Conservation (phyloP, 2,113 vertebrate genomes). For the Bothrops jararaca region DNA sequence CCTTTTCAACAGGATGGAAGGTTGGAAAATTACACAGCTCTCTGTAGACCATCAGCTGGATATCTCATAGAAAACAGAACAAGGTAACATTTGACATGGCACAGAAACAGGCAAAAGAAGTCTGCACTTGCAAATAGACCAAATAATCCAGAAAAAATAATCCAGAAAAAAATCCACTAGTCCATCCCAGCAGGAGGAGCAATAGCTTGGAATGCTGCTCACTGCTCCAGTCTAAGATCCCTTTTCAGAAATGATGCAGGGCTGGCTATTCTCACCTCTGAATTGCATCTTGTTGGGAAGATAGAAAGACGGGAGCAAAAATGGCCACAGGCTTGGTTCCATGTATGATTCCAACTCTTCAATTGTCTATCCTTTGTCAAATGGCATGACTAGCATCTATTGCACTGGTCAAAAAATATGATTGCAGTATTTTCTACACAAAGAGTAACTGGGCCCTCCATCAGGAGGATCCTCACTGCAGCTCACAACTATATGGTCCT, state of each 20-base stretch:
- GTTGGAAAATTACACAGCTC: background rate
- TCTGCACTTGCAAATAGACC: background rate
- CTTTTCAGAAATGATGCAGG: background rate
- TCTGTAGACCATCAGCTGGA: background rate
- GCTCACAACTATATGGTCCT: background rate
- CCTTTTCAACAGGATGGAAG: background rate
- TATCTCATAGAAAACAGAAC: background rate
- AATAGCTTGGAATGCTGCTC: background rate
- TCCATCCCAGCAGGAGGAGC: background rate
- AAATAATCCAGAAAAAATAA: background rate
- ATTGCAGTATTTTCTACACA: background rate
- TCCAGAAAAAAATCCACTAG: background rate
- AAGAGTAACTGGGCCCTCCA: background rate
- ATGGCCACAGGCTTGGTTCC: background rate
- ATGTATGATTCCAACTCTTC: background rate
- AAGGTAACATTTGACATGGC: background rate
- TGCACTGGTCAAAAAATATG: background rate
- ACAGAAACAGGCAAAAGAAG: background rate
- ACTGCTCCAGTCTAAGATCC: background rate
- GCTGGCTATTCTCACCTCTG: too few species aligned
- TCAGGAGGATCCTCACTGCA: background rate
- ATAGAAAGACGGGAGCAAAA: background rate
- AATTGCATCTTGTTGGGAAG: background rate
- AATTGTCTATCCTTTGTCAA: background rate
- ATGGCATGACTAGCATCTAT: background rate